Conservation (phyloP, 2,888 invertebrate genomes). For the Celastrina argiolus region DNA sequence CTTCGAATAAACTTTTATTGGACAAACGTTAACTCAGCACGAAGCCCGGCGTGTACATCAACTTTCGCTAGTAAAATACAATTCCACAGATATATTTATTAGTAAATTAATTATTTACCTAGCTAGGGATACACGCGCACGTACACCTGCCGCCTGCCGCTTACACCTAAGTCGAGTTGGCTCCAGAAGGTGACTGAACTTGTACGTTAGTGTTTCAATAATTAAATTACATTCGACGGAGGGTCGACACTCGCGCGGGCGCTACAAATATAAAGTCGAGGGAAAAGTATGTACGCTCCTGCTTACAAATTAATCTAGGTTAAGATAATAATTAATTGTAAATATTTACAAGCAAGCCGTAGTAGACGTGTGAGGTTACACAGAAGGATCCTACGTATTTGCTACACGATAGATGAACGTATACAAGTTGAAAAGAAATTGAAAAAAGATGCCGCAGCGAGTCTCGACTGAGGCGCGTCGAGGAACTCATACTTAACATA, state of each 20-base stretch:
- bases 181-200: conserved; percentile 66
- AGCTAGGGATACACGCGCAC: conserved; percentile 27
- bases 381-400: too few relatives aligned
- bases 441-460: neutral
- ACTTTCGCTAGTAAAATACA: conserved; percentile 62
- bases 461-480: neutral
- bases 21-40: conserved; percentile 60
- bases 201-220: conserved; percentile 54
- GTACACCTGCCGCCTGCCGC: neutral
- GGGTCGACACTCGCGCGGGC: neutral
- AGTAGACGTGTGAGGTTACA: neutral
- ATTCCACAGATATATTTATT: conserved; percentile 45
- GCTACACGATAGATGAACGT: too few relatives aligned
- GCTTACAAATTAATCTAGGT: neutral
- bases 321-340: neutral
- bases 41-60: conserved; percentile 66
- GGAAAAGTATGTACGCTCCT: neutral
- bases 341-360: neutral
- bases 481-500: neutral
- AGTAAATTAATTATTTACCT: conserved; percentile 32
- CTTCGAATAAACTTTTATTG: conserved; percentile 74
- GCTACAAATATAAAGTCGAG: neutral
- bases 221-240: neutral
- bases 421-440: neutral
- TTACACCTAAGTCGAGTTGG: conserved; percentile 8